A percentile compares a stretch with the other conserved stretches of the same genome.
These are phyloP conservation scores for Drosophila sulfurigaster DNA, from an alignment of 1,140 invertebrate genomes.

Conservation along the genomic window DNA sequence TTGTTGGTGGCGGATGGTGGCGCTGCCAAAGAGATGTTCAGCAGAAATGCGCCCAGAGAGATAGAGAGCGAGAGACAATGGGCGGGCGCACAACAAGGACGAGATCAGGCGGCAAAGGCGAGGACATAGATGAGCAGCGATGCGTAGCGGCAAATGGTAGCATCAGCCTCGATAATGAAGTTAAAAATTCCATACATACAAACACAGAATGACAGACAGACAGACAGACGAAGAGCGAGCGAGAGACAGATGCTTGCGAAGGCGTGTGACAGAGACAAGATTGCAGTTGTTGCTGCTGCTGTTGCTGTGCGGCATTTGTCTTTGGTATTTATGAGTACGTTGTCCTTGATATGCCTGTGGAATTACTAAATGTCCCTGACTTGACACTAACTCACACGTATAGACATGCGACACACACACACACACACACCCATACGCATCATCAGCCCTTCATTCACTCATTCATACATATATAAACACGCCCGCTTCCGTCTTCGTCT, in stretches of 20 bases:
- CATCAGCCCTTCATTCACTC: constrained; percentile 67
- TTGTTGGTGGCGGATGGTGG: constrained; percentile 20
- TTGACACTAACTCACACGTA: constrained; percentile 72
- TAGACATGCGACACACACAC: constrained; percentile 33
- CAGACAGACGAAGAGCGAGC: constrained; percentile 7
- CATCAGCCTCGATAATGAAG: constrained; percentile 73
- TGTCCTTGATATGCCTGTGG: constrained; percentile 81
- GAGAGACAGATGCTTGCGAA: background rate
- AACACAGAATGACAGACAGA: constrained; percentile 67
- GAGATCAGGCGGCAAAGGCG: background rate
- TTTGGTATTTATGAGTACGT: constrained; percentile 83
- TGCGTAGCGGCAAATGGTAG: constrained; percentile 58
- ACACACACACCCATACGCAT: constrained; percentile 33
- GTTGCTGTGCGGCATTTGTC: constrained; percentile 71
- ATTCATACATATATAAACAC: constrained; percentile 47
- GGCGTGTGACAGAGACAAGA: constrained; percentile 28
- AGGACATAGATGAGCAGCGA: constrained; percentile 48
- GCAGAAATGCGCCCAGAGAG: constrained; percentile 61
- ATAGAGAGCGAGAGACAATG: constrained; percentile 45
- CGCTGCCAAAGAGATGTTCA: constrained; percentile 63
- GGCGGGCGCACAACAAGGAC: constrained; percentile 18
- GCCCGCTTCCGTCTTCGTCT: constrained; percentile 52
- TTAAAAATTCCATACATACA: constrained; percentile 83
- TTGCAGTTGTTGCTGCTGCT: constrained; percentile 58
- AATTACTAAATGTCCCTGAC: constrained; percentile 83